Conservation (phyloP, 2,888 invertebrate genomes). For the Eupeodes latifasciatus region DNA sequence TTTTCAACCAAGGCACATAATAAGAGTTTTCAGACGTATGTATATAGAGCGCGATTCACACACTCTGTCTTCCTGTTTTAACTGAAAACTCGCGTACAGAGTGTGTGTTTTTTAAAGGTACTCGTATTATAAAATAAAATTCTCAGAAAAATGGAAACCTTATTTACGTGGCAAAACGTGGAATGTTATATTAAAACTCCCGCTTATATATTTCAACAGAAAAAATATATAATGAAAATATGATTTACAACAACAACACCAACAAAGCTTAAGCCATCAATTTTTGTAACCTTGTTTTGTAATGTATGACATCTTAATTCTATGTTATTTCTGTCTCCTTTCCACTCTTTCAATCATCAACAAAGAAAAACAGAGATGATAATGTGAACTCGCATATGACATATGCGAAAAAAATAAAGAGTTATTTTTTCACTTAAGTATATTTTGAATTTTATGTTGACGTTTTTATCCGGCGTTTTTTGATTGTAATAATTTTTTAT, state of each 20-base stretch:
- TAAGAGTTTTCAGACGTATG: not conserved
- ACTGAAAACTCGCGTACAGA: not conserved
- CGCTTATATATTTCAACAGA: not conserved
- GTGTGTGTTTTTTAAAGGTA: not conserved
- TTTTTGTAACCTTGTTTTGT: slow-evolving; percentile 22
- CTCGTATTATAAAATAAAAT: not conserved
- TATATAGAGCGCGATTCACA: not conserved
- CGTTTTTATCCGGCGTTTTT: not conserved
- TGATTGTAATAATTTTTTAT: not conserved
- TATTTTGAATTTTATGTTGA: slow-evolving; percentile 3
- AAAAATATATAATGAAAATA: not conserved
- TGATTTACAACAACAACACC: not conserved
- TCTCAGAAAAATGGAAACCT: not conserved
- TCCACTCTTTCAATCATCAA: not conserved
- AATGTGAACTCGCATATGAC: not conserved
- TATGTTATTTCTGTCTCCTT: not conserved
- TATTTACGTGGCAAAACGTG: not conserved
- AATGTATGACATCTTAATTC: slow-evolving; percentile 23
- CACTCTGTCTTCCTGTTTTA: not conserved
- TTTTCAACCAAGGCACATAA: not conserved
- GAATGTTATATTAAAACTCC: not conserved
- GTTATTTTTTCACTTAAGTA: not conserved
- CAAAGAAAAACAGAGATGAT: not conserved
- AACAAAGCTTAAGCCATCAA: not conserved
- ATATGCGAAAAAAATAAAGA: not conserved